phyloP scores from a whole-genome alignment of 2,888 invertebrate species.

The Smittia sp. region DNA sequence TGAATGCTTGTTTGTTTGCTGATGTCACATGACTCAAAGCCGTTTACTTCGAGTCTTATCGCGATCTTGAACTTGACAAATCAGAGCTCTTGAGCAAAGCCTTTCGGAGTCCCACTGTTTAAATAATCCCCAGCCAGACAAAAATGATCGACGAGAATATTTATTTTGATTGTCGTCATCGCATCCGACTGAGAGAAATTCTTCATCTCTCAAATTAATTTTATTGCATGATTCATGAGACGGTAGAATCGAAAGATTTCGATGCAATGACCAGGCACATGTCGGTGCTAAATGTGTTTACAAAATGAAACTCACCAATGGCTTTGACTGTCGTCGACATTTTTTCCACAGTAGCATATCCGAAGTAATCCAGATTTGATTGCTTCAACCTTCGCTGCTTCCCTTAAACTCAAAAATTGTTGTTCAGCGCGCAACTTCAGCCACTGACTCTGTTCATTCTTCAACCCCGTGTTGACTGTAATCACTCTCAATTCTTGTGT shows the following conservation, averaged over 20 bases:
- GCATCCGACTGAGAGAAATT: background rate
- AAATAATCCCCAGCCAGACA: background rate
- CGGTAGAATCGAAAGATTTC: background rate
- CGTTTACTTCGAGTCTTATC: slow-evolving; percentile 16
- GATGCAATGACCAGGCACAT: background rate
- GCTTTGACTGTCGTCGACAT: slow-evolving; percentile 44
- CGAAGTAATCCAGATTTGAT: slow-evolving; percentile 46
- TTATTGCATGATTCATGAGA: background rate
- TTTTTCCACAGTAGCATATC: slow-evolving; percentile 45
- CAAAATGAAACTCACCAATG: slow-evolving; percentile 44
- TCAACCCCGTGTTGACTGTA: background rate
- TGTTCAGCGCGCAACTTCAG: background rate
- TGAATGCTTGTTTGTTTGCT: background rate
- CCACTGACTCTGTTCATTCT: background rate
- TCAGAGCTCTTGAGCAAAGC: background rate
- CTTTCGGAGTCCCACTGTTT: background rate
- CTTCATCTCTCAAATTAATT: background rate
- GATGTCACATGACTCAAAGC: slow-evolving; percentile 33
- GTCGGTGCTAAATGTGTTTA: background rate
- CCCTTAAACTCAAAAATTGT: background rate
- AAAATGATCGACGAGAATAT: background rate
- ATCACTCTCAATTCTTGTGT: slow-evolving; percentile 10
- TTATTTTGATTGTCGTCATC: background rate
- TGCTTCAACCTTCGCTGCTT: background rate
- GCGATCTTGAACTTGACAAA: slow-evolving; percentile 28